A percentile compares a stretch with the other conserved stretches of the same genome.
Evolutionary conservation across 2,888 invertebrate species (phyloP).

Genomic region (Periphyllus acericola): DNA sequence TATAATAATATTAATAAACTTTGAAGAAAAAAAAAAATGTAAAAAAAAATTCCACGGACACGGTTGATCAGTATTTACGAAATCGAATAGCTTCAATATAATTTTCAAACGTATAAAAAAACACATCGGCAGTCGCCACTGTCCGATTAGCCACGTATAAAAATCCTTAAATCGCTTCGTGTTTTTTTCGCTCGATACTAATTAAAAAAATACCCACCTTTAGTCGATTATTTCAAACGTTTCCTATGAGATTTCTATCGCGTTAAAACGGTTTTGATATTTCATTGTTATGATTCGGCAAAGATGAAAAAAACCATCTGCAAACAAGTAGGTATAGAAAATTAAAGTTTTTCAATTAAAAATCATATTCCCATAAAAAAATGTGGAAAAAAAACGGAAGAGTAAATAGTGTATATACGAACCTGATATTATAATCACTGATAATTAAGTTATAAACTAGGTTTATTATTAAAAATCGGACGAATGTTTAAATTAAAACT

Average conservation of each 20-base stretch:
- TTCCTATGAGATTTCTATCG: background rate
- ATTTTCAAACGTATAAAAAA: background rate
- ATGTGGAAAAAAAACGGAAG: background rate
- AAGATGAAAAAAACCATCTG: background rate
- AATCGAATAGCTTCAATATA: background rate
- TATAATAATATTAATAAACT: background rate
- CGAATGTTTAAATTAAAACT: slow-evolving; percentile 7
- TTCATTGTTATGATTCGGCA: background rate
- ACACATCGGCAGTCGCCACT: background rate
- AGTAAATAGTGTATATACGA: background rate
- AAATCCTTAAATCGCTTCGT: background rate
- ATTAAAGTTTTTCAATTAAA: slow-evolving; percentile 2
- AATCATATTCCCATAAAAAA: slow-evolving; percentile 11
- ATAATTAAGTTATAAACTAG: slow-evolving; percentile 16
- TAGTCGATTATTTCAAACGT: background rate
- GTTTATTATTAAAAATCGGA: slow-evolving; percentile 11
- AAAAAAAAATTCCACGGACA: background rate
- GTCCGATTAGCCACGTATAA: background rate
- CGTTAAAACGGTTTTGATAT: slow-evolving; percentile 10
- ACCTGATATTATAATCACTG: background rate
- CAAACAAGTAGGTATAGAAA: background rate
- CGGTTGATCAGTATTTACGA: background rate
- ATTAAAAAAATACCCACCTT: background rate
- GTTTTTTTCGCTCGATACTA: background rate
- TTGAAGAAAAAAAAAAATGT: background rate